Conservation (phyloP, 2,888 invertebrate genomes). For the Drosophila picticornis region DNA sequence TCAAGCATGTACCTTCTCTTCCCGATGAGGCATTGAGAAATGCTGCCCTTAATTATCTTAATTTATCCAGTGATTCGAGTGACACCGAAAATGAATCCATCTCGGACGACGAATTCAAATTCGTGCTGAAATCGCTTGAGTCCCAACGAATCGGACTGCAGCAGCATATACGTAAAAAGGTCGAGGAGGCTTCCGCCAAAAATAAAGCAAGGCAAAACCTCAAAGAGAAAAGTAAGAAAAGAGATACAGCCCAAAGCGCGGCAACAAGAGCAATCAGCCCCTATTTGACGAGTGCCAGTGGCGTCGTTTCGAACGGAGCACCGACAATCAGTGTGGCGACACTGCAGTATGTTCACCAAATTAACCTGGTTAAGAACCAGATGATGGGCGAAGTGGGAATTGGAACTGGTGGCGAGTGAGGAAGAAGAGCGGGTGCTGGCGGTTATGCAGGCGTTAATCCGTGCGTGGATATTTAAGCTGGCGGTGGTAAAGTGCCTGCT, state of each 20-base stretch:
- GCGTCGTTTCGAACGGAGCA: no score
- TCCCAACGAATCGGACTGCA: slow-evolving; percentile 94
- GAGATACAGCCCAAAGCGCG: no score
- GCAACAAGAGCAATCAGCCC: background rate
- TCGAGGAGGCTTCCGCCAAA: slow-evolving; percentile 93
- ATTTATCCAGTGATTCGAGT: slow-evolving; percentile 87
- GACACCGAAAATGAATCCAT: slow-evolving; percentile 92
- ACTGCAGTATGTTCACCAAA: no score
- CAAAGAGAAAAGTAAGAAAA: slow-evolving; percentile 89
- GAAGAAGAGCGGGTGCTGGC: no score
- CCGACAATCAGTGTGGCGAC: no score
- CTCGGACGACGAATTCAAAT: slow-evolving; percentile 95
- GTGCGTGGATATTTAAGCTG: slow-evolving; percentile 36
- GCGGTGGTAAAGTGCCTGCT: slow-evolving; percentile 68
- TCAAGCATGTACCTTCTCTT: no score
- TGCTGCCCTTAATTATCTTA: slow-evolving; percentile 73
- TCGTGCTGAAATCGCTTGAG: slow-evolving; percentile 93
- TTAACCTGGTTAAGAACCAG: no score
- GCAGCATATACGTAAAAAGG: slow-evolving; percentile 95
- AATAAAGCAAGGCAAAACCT: slow-evolving; percentile 94
- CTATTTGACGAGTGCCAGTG: no score
- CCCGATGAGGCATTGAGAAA: no score
- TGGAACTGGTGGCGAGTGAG: no score
- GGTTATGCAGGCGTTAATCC: no score
- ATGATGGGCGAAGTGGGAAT: no score